Percentiles rank a stretch among this genome's conserved stretches.
phyloP scores from a whole-genome alignment of 2,888 invertebrate species.

The Ametastegia equiseti region DNA sequence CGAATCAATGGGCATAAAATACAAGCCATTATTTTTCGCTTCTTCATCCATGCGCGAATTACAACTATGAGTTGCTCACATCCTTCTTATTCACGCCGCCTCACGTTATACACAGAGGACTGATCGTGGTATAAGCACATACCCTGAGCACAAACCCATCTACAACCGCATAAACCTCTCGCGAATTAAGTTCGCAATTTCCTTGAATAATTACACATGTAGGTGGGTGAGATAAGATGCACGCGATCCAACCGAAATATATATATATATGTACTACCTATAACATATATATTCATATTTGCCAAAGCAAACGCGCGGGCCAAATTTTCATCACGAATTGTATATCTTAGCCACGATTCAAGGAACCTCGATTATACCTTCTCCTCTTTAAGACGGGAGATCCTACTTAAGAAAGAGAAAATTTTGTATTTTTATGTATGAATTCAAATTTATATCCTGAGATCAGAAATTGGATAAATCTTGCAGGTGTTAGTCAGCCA shows the following conservation, averaged over 20 bases:
- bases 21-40: conserved; percentile 36
- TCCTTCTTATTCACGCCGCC: conserved; percentile 18
- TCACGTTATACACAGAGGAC: background rate
- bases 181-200: conserved; percentile 37
- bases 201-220: conserved; percentile 12
- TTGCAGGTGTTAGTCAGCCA: too few relatives aligned
- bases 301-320: background rate
- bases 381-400: too few relatives aligned
- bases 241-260: conserved; percentile 23
- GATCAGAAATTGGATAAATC: too few relatives aligned
- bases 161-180: too few relatives aligned
- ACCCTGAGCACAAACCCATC: too few relatives aligned
- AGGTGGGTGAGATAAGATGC: conserved; percentile 21
- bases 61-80: conserved; percentile 31
- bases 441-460: too few relatives aligned
- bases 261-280: too few relatives aligned
- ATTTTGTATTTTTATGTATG: too few relatives aligned
- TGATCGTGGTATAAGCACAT: too few relatives aligned
- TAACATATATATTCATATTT: too few relatives aligned
- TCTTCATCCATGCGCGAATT: conserved; percentile 40
- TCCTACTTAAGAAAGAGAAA: too few relatives aligned
- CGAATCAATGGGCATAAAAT: conserved; percentile 39
- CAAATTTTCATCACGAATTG: background rate
- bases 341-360: background rate
- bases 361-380: background rate